phyloP scores from a whole-genome alignment of 2,888 invertebrate genomes.

The Heteromyza rotundicornis region DNA sequence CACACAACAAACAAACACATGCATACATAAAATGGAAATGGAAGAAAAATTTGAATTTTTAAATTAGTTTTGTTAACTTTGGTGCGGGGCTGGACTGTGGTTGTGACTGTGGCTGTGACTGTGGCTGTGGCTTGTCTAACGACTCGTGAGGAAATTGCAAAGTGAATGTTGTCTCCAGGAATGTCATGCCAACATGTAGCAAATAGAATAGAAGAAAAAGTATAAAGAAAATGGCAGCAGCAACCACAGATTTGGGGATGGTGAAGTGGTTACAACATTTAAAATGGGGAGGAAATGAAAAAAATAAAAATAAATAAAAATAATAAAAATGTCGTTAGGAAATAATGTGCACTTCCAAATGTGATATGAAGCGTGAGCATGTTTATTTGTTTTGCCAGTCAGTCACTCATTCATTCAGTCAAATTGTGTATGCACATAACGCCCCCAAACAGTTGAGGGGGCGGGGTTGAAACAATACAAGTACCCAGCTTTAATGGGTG shows the following conservation, averaged over 20 bases:
- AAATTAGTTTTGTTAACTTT: conserved; percentile 63
- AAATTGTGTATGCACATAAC: conserved; percentile 1
- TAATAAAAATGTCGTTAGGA: conserved; percentile 15
- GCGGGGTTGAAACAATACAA: background rate
- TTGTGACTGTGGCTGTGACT: too few relatives aligned
- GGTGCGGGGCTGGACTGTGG: conserved; percentile 23
- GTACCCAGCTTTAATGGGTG: too few relatives aligned
- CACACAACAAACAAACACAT: conserved; percentile 24
- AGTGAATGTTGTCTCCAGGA: conserved; percentile 54
- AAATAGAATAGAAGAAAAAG: background rate
- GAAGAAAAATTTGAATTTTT: conserved; percentile 62
- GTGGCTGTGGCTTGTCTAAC: background rate
- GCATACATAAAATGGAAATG: conserved; percentile 30
- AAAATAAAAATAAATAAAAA: background rate
- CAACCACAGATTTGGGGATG: background rate
- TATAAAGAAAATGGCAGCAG: conserved; percentile 15
- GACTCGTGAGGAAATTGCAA: conserved; percentile 56
- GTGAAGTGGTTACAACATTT: background rate
- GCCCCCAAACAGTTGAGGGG: background rate
- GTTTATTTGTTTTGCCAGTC: conserved; percentile 46
- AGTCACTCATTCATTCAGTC: conserved; percentile 22
- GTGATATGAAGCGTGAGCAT: conserved; percentile 28
- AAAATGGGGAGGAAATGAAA: background rate
- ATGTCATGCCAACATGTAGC: conserved; percentile 30
- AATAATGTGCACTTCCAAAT: conserved; percentile 16